phyloP scores from a whole-genome alignment of 1,140 invertebrate species.

The Lutraria rhynchaena region DNA sequence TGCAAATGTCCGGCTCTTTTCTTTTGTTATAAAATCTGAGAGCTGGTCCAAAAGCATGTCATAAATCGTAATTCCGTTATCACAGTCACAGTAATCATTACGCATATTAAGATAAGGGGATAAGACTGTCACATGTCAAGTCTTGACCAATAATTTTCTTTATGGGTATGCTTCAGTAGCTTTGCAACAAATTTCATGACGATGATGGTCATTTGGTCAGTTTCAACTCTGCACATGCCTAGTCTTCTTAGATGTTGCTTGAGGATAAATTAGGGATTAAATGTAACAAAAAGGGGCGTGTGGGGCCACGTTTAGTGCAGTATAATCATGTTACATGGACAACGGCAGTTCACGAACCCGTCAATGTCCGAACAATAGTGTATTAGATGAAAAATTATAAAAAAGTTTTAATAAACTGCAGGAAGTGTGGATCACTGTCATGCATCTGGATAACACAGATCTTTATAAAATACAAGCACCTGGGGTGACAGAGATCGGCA shows the following conservation, averaged over 20 bases:
- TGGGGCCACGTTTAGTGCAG: constrained; percentile 1
- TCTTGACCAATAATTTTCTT: constrained; percentile 60
- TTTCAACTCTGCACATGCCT: constrained; percentile 37
- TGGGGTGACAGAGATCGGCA: constrained; percentile 16
- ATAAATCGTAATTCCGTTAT: constrained; percentile 48
- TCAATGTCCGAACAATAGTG: constrained; percentile 27
- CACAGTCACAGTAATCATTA: constrained; percentile 47
- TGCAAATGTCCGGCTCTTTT: constrained; percentile 44
- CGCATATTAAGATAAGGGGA: constrained; percentile 53
- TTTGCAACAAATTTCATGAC: constrained; percentile 40
- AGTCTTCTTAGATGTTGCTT: constrained; percentile 28
- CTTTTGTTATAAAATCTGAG: constrained; percentile 24
- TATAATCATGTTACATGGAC: constrained; percentile 30
- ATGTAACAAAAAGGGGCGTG: constrained; percentile 22
- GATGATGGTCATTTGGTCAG: constrained; percentile 56
- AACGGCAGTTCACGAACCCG: constrained; percentile 6
- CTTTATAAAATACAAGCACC: constrained; percentile 37
- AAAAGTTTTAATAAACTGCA: constrained; percentile 40
- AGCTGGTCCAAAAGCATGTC: constrained; percentile 5
- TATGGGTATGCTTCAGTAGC: constrained; percentile 54
- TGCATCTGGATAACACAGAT: constrained; percentile 47
- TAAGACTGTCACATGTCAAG: constrained; percentile 54
- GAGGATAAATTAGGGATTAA: constrained; percentile 49
- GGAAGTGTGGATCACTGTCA: constrained; percentile 49
- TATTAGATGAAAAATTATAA: constrained; percentile 34